Evolutionary conservation across 2,113 vertebrate genomes (phyloP).

Genomic region (Chaetura pelagica): DNA sequence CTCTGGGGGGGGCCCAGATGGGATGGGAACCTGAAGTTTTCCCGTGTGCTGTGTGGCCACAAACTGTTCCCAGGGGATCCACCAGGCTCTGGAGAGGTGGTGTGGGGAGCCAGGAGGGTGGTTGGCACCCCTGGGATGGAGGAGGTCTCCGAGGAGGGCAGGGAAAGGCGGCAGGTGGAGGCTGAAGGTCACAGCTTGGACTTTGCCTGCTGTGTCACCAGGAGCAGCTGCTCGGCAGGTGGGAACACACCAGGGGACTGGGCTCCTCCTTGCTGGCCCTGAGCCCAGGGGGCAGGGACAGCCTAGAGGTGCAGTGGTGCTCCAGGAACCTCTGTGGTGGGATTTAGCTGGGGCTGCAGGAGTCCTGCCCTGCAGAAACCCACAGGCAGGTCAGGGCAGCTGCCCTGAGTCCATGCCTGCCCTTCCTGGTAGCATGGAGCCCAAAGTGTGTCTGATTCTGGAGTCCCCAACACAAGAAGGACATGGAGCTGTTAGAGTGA

Average conservation of each 20-base stretch:
- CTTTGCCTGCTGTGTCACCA: neutral
- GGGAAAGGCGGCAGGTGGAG: conserved; percentile 11
- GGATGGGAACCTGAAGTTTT: neutral
- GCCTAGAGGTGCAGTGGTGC: neutral
- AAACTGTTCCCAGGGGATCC: neutral
- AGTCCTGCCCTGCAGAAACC: neutral
- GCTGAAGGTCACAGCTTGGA: neutral
- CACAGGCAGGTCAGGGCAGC: neutral
- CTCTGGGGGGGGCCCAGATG: neutral
- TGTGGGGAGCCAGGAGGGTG: fast-evolving
- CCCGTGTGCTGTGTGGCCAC: fast-evolving
- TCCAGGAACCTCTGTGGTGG: neutral
- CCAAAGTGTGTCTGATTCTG: neutral
- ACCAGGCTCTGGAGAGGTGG: fast-evolving
- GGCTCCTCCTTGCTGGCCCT: neutral
- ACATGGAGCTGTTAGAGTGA: too few species aligned
- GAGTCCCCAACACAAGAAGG: too few species aligned
- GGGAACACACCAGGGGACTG: fast-evolving
- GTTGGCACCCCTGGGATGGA: fast-evolving
- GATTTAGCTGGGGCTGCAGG: fast-evolving
- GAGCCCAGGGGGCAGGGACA: neutral
- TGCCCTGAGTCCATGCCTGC: fast-evolving
- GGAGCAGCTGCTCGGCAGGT: neutral
- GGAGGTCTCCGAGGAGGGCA: neutral
- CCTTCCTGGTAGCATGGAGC: neutral